These are phyloP conservation scores for Chaetorhynchus papuensis DNA, from an alignment of 2,113 vertebrate species.

Conservation along the genomic window DNA sequence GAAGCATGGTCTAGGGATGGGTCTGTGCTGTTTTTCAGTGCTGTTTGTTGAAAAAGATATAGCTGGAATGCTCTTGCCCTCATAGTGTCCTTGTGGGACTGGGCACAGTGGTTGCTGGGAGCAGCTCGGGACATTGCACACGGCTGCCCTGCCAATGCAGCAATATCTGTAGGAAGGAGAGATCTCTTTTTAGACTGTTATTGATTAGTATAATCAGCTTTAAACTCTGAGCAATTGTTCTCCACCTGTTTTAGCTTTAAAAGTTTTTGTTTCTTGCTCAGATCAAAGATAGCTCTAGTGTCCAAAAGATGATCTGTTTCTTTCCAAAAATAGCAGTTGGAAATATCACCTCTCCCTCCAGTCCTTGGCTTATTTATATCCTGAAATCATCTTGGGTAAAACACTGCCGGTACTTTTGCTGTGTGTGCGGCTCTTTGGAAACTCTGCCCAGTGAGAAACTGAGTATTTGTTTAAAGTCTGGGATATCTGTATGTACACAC, in stretches of 20 bases:
- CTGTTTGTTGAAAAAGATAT: background rate
- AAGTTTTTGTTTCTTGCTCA: background rate
- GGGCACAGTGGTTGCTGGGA: background rate
- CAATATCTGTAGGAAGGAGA: background rate
- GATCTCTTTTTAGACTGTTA: background rate
- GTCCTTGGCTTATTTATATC: background rate
- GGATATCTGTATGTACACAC: rapidly evolving
- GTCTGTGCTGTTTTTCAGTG: background rate
- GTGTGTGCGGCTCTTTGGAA: background rate
- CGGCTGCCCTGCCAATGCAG: background rate
- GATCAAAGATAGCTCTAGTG: background rate
- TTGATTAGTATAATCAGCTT: background rate
- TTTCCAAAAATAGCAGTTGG: background rate
- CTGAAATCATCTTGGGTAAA: background rate
- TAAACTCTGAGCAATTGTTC: background rate
- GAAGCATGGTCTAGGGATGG: background rate
- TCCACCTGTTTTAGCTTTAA: background rate
- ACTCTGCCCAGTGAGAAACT: background rate
- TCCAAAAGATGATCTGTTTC: background rate
- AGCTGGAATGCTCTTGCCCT: background rate
- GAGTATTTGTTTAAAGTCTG: background rate
- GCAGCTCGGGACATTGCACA: background rate
- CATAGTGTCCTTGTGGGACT: background rate
- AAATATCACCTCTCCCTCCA: background rate
- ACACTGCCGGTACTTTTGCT: background rate